Conservation (phyloP, 2,113 vertebrate species). For the Nycticryphes semicollaris region DNA sequence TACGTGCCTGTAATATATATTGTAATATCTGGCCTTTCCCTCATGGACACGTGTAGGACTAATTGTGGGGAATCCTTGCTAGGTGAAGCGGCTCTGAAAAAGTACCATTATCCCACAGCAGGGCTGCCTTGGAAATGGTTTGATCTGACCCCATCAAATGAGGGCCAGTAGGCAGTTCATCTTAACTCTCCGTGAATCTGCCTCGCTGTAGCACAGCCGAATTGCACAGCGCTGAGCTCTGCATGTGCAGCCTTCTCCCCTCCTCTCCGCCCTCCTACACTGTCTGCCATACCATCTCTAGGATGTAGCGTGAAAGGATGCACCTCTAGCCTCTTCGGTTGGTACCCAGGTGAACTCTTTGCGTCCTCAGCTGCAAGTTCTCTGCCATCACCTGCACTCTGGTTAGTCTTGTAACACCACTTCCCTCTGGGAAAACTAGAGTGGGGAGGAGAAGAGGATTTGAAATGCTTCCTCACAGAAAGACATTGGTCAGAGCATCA, state of each 20-base stretch:
- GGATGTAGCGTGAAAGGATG: background rate
- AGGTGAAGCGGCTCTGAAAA: background rate
- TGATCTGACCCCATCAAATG: background rate
- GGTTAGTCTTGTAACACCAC: background rate
- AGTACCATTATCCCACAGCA: background rate
- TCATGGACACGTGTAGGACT: rapidly evolving
- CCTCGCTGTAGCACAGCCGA: background rate
- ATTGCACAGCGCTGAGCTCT: background rate
- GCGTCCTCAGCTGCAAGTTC: background rate
- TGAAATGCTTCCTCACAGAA: background rate
- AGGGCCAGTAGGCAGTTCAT: background rate
- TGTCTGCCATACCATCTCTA: rapidly evolving
- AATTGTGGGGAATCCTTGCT: rapidly evolving
- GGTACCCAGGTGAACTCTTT: background rate
- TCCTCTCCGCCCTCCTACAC: rapidly evolving
- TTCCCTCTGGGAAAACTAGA: background rate
- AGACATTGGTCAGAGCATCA: background rate
- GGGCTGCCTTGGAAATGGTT: background rate
- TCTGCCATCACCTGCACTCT: background rate
- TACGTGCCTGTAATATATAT: rapidly evolving
- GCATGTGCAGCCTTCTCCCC: too few relatives aligned
- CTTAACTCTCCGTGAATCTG: rapidly evolving
- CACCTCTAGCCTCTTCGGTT: background rate
- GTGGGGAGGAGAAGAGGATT: background rate
- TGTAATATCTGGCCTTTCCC: background rate